Conservation (phyloP, 2,888 invertebrate species). For the Emesis russula region DNA sequence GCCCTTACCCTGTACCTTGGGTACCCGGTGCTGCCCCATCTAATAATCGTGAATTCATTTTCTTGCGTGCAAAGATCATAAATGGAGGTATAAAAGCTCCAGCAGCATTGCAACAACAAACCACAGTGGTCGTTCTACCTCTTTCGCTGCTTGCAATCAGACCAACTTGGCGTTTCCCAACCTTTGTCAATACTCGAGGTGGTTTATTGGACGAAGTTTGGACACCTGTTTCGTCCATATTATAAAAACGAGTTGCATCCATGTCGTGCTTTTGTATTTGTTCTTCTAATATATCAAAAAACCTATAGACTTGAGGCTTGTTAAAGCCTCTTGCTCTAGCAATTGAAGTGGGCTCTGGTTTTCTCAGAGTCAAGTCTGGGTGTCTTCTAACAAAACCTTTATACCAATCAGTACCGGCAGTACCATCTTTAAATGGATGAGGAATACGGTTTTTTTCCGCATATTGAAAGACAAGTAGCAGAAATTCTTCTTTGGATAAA, state of each 20-base stretch:
- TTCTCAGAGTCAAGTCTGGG: not conserved
- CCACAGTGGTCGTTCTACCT: not conserved
- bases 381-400: not conserved
- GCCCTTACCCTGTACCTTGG: not conserved
- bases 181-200: not conserved
- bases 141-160: not conserved
- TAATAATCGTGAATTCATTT: not conserved
- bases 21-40: not conserved
- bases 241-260: slow-evolving; percentile 13
- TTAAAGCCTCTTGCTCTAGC: not conserved
- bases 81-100: not conserved
- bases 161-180: not conserved
- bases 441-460: not conserved
- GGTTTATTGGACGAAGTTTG: slow-evolving; percentile 23
- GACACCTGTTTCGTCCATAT: not conserved
- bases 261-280: not conserved
- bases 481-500: not conserved
- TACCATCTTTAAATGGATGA: not conserved
- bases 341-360: slow-evolving; percentile 14
- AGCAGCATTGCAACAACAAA: not conserved
- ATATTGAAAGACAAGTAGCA: not conserved
- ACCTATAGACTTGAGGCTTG: not conserved
- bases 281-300: slow-evolving; percentile 14
- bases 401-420: not conserved
- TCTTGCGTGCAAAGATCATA: not conserved